Conservation (phyloP, 2,113 vertebrate species). For the Tretioscincus oriximinensis region DNA sequence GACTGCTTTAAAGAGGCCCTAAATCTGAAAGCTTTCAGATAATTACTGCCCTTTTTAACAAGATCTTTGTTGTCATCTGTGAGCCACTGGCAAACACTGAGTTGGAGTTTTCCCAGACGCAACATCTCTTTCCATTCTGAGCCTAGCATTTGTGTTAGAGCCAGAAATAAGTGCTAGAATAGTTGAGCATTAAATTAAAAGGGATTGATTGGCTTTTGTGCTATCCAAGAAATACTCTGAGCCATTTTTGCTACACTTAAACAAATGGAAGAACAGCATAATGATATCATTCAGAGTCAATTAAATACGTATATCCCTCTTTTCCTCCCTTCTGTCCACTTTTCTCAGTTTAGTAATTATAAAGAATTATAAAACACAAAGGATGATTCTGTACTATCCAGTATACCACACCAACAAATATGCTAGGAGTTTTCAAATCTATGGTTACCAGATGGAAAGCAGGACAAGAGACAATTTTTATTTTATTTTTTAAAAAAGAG, state of each 20-base stretch:
- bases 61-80: constrained; percentile 13
- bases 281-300: neutral
- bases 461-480: no score
- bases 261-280: constrained; percentile 10
- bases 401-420: no score
- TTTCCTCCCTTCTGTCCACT: rapidly evolving
- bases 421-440: no score
- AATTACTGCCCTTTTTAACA: constrained; percentile 14
- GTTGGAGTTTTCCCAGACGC: constrained; percentile 12
- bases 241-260: constrained; percentile 25
- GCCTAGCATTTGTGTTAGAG: neutral
- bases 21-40: constrained; percentile 8
- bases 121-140: neutral
- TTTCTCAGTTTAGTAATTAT: rapidly evolving
- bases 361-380: neutral
- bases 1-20: constrained; percentile 6
- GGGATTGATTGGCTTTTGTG: constrained; percentile 32
- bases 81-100: neutral
- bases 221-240: constrained; percentile 17
- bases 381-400: neutral
- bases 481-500: no score
- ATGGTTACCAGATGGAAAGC: no score
- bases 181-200: constrained; percentile 43
- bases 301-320: neutral
- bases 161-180: constrained; percentile 26